These are phyloP conservation scores for Dryobotodes eremita DNA, from an alignment of 2,888 invertebrate genomes.

Conservation along the genomic window DNA sequence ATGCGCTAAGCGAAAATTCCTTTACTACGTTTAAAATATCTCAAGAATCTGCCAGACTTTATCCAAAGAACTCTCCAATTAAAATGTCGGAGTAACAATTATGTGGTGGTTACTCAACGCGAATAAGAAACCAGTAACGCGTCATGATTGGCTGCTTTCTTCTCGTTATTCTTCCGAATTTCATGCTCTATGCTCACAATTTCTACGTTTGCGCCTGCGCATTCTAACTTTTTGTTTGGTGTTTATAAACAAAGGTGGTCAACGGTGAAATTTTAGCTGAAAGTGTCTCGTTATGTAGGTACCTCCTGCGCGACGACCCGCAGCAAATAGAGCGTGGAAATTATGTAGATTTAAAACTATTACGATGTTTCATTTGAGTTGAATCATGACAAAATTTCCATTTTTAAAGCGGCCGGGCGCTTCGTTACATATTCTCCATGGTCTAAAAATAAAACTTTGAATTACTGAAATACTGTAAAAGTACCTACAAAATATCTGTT, in stretches of 20 bases:
- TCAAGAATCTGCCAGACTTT: background rate
- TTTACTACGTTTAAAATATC: background rate
- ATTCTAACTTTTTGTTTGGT: constrained; percentile 41
- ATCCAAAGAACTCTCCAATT: constrained; percentile 33
- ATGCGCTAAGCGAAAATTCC: constrained; percentile 9
- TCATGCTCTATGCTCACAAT: constrained; percentile 61
- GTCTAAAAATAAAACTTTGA: too few species aligned
- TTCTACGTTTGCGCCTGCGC: constrained; percentile 52
- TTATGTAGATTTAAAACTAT: constrained; percentile 44
- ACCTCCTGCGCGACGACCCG: background rate
- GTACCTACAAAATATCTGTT: background rate
- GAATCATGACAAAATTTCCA: constrained; percentile 26
- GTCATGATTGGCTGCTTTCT: constrained; percentile 56
- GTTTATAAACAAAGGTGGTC: constrained; percentile 65
- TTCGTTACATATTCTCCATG: background rate
- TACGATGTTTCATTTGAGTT: constrained; percentile 25
- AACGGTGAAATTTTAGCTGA: constrained; percentile 51
- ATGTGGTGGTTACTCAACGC: constrained; percentile 54
- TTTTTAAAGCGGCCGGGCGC: constrained; percentile 6
- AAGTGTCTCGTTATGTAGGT: constrained; percentile 42
- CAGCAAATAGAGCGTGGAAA: constrained; percentile 56
- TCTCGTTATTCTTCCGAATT: constrained; percentile 53
- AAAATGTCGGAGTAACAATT: constrained; percentile 41
- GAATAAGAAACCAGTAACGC: constrained; percentile 31
- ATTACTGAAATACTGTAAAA: background rate